Evolutionary conservation across 1,140 invertebrate species (phyloP).

Genomic region (fruit fly (Drosophila melanogaster)): Release_6_plus_ISO1_MT NT_033779.5:5598001-5598500

Average conservation of each 20-base stretch:
- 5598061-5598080: not conserved
- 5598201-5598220: conserved; percentile 40
- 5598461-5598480: not conserved
- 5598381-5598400: conserved; percentile 47
- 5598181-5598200: conserved; percentile 21
- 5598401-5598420: not conserved
- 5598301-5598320: conserved; percentile 64
- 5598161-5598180: conserved; percentile 41
- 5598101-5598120: conserved; percentile 19
- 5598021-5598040: conserved; percentile 20
- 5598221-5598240: conserved; percentile 34
- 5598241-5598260: conserved; percentile 74
- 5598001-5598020: conserved; percentile 18
- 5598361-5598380: conserved; percentile 59
- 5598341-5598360: conserved; percentile 68
- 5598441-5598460: conserved; percentile 19
- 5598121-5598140: conserved; percentile 58
- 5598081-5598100: conserved; percentile 10
- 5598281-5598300: conserved; percentile 74
- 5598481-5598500: not conserved
- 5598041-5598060: conserved; percentile 13
- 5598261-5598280: conserved; percentile 50
- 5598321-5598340: conserved; percentile 66
- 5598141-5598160: conserved; percentile 38
- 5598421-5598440: conserved; percentile 11